Evolutionary conservation across 2,888 invertebrate genomes (phyloP), one percentile per base, ranked within the genome.

Genomic region (Deilephila porcellus): DNA sequence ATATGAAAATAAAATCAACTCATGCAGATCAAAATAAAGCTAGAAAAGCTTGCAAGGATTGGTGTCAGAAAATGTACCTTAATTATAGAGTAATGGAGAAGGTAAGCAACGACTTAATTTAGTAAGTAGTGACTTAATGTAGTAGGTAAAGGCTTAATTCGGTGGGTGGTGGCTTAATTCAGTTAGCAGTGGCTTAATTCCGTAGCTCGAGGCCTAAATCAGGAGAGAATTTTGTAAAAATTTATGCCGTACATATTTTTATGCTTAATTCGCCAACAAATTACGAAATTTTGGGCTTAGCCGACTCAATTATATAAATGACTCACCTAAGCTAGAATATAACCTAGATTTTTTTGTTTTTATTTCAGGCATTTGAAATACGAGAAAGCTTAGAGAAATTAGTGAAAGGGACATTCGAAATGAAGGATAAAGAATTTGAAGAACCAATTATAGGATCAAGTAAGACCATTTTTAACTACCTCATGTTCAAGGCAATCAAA

Each of bases 1-100:
- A 96, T 76, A 82, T 93, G 5, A 95, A 95, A 79, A 81, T 94
- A 11, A 94, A 88, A 7, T 76, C 84, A 0, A 78, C 84, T 0
- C 56, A 75, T 0, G 64, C 37, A 0, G 91, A 91, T 37, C 90
- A 90, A 76, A 90, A 87, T 70, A 81, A 76, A 90, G 78, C 94
- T 82, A 88, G 91, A 87, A 86, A 95, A 88, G 93, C 95, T 85
- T 75, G 91, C 79, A 96, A 95, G 87, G 95, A 95, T 59, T 97
- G 96, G 94, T 99, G 99, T 83, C 97, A 97, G 71, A 96, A 97
- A 83, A 96, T 98, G 92, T 99, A 97, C 88, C 91, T 99, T 0
- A 98, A 98, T 87, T 97, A 97, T 87, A 97, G 97, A 83, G 97
- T 98, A 70, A 95, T 99, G 86, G 96, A 97, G 80, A 96, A 99